Conservation (phyloP, 2,888 invertebrate genomes). For the Arrhopalites spinosus region DNA sequence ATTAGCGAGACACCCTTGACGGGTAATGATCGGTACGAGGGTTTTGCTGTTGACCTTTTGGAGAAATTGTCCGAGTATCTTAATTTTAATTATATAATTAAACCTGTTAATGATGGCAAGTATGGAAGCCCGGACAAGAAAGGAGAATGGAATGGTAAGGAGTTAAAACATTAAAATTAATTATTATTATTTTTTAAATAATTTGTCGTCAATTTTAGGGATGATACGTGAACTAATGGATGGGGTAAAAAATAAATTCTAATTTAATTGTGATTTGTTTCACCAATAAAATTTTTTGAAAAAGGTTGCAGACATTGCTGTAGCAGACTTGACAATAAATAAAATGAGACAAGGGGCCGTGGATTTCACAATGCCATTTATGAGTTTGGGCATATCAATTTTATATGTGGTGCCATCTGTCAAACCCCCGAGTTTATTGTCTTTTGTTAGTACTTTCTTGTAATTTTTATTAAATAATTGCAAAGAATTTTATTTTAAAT, state of each 20-base stretch:
- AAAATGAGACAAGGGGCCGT: slow-evolving; percentile 91
- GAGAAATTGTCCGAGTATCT: slow-evolving; percentile 67
- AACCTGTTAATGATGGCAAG: slow-evolving; percentile 82
- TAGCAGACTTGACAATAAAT: slow-evolving; percentile 96
- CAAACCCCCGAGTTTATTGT: slow-evolving; percentile 93
- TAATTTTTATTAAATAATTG: slow-evolving; percentile 61
- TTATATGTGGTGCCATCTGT: slow-evolving; percentile 91
- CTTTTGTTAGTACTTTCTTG: slow-evolving; percentile 95
- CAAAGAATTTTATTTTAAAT: background rate
- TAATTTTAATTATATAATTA: slow-evolving; percentile 86
- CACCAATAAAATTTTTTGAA: background rate
- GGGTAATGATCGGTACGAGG: slow-evolving; percentile 58
- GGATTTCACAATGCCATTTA: slow-evolving; percentile 91
- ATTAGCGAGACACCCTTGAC: slow-evolving; percentile 35
- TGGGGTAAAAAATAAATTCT: slow-evolving; percentile 15
- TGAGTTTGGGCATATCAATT: slow-evolving; percentile 78
- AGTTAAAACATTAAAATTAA: no score
- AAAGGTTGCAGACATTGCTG: slow-evolving; percentile 91
- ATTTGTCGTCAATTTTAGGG: slow-evolving; percentile 60
- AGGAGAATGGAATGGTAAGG: slow-evolving; percentile 78
- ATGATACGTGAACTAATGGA: slow-evolving; percentile 86
- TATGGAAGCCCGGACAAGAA: slow-evolving; percentile 80
- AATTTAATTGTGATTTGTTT: background rate
- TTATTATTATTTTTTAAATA: no score
- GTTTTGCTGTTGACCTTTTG: slow-evolving; percentile 64